phyloP scores from a whole-genome alignment of 2,113 vertebrate genomes.

The Aramus guarauna region DNA sequence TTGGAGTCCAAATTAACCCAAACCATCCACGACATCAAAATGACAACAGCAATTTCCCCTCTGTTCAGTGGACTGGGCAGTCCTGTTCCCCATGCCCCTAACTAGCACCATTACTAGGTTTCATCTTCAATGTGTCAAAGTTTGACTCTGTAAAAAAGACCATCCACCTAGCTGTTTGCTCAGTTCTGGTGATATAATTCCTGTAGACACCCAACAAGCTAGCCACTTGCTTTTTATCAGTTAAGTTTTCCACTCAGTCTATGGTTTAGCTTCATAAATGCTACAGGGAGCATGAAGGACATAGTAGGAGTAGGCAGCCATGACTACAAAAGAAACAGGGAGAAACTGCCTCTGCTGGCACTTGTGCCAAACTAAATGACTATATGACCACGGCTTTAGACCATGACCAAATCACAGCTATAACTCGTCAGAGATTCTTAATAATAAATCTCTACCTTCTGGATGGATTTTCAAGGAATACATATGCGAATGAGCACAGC shows the following conservation, averaged over 20 bases:
- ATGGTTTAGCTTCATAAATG: not conserved
- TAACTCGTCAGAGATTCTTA: not conserved
- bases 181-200: not conserved
- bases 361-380: not conserved
- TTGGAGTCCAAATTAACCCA: not conserved
- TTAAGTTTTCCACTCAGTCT: not conserved
- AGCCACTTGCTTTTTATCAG: not conserved
- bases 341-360: not conserved
- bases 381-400: not conserved
- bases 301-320: not conserved
- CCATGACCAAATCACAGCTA: not conserved
- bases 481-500: not conserved
- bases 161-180: not conserved
- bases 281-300: not conserved
- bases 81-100: rapidly evolving
- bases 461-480: not conserved
- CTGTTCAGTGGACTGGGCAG: not conserved
- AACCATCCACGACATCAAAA: not conserved
- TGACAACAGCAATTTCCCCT: not conserved
- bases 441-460: not conserved
- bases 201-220: not conserved
- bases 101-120: not conserved
- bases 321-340: not conserved
- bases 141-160: not conserved
- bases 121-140: not conserved